These are phyloP conservation scores for Selenia dentaria DNA, from an alignment of 2,888 invertebrate genomes.

Conservation along the genomic window DNA sequence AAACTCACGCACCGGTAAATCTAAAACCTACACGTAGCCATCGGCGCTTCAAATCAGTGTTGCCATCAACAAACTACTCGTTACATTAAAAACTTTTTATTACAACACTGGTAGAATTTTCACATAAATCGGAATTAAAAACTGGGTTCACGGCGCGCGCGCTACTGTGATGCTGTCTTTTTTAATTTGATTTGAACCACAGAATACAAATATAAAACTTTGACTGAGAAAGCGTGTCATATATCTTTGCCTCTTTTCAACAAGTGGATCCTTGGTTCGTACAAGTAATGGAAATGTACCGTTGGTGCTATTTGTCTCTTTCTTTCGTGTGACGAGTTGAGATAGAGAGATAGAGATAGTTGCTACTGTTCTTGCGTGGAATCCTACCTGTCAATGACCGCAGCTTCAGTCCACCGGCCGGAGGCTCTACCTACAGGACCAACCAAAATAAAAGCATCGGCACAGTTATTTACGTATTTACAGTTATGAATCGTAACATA, in stretches of 20 bases:
- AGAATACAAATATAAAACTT: no score
- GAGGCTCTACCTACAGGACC: no score
- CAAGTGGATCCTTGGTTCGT: constrained; percentile 65
- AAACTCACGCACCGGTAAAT: constrained; percentile 45
- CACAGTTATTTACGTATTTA: no score
- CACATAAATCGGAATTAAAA: constrained; percentile 42
- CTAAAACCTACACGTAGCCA: constrained; percentile 55
- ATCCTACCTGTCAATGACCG: no score
- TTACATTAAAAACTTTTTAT: constrained; percentile 25
- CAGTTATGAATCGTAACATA: no score
- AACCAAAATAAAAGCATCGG: no score
- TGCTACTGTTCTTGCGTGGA: no score
- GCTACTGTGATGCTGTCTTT: constrained; percentile 58
- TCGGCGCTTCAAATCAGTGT: constrained; percentile 41
- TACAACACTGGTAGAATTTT: constrained; percentile 36
- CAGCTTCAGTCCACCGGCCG: no score
- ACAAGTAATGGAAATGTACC: constrained; percentile 64
- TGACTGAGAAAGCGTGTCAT: constrained; percentile 43
- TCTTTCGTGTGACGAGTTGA: constrained; percentile 23
- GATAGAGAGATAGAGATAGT: no score
- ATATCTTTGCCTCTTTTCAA: constrained; percentile 46
- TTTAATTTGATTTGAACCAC: constrained; percentile 56
- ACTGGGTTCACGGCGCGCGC: constrained; percentile 50
- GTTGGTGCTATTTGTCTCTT: constrained; percentile 59
- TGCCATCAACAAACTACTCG: constrained; percentile 43